Percentiles rank a stretch among this genome's conserved stretches.
Conservation (phyloP, 2,888 invertebrate species). For the Apodemia hepburni region DNA sequence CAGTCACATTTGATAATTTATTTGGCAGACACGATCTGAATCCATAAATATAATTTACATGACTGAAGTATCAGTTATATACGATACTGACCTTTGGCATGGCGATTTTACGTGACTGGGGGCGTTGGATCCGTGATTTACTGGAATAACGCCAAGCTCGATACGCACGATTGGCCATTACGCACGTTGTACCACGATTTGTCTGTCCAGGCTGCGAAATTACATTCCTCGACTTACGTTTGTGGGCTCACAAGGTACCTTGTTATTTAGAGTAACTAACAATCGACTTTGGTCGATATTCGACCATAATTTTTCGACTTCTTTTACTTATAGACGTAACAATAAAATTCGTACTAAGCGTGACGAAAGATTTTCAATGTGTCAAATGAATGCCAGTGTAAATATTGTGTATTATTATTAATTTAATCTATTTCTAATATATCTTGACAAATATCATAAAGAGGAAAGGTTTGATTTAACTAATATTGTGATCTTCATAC, state of each 20-base stretch:
- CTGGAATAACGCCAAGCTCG: slow-evolving; percentile 36
- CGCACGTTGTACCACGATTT: slow-evolving; percentile 44
- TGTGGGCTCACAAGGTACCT: not conserved
- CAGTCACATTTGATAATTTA: not conserved
- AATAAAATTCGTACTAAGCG: too few species aligned
- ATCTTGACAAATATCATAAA: too few species aligned
- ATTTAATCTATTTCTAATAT: too few species aligned
- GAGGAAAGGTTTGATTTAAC: too few species aligned
- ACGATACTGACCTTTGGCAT: slow-evolving; percentile 18
- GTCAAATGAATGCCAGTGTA: too few species aligned
- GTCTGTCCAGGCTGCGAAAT: slow-evolving; percentile 28
- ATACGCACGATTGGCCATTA: slow-evolving; percentile 55
- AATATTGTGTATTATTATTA: too few species aligned
- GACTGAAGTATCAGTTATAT: slow-evolving; percentile 15
- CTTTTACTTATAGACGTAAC: too few species aligned
- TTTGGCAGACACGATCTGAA: not conserved
- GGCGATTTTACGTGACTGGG: slow-evolving; percentile 28
- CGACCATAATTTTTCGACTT: too few species aligned
- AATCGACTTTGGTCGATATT: too few species aligned
- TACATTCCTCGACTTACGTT: not conserved
- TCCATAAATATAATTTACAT: slow-evolving; percentile 8
- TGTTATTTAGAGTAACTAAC: too few species aligned
- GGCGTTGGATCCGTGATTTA: slow-evolving; percentile 29
- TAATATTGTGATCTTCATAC: too few species aligned
- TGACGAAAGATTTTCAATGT: too few species aligned